Evolutionary conservation across 1,140 invertebrate species (phyloP), one percentile per base, ranked within the genome.

Genomic region (Drosophila ercepeae): DNA sequence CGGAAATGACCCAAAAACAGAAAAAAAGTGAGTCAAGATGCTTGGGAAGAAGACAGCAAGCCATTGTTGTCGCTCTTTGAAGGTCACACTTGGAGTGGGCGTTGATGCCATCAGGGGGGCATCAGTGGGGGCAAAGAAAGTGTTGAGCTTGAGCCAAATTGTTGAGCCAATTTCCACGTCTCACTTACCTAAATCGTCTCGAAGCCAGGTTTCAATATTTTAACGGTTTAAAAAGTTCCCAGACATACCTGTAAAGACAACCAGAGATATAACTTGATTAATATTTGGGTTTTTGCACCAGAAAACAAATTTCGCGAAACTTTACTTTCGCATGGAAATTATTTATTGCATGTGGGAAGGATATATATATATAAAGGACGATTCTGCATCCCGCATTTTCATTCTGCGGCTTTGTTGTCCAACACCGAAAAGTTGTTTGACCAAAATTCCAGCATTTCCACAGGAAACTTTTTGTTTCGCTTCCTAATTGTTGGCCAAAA

Each of bases 61-160:
- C 70, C 59, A 74, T 74, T 74, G 58, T 73, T 74, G 70, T 74
- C 58, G 58, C 59, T 65, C 46, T 65, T 21, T 42, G 70, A 73
- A 73, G 59, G 70, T 74, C 59, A 74, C 51, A 45, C 4, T 27
- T 29, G 21, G 55, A 36, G 69, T 23, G 45, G 32, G 39, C 55
- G 61, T 27, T 14, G 36, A 16, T 13, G 67, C 52, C 59, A 59
- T 57, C 61, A 39, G 8, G 8, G 6, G 3, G 18, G 2, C 32
- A n/a, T n/a, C n/a, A n/a, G n/a, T 4, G 3, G 7, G 25, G 27
- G 19, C 29, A 41, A 60, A 59, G 63, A 72, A 81, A 86, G 81
- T 86, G 63, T 65, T 86, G 72, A 73, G 52, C 57, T 51, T 18
- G 52, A 67, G 79, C 79, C 79, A 83, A 77, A 72, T 72, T 58